Evolutionary conservation across 1,140 invertebrate genomes (phyloP).

Genomic region (Aporrectodea caliginosa): DNA sequence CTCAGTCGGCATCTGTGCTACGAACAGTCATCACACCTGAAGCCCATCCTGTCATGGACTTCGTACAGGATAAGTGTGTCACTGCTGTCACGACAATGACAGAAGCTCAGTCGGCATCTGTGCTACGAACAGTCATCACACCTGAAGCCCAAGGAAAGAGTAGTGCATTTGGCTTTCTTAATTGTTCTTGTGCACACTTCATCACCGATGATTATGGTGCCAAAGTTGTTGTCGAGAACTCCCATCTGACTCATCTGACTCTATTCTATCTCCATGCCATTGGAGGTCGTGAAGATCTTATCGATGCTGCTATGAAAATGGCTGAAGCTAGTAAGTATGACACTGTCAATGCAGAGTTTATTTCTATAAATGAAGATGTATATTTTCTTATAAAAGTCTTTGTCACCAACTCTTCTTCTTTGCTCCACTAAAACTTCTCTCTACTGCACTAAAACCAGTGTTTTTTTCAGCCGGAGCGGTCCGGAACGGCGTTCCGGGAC

Average conservation of each 20-base stretch:
- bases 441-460: background rate
- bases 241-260: slow-evolving; percentile 95
- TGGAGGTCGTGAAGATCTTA: slow-evolving; percentile 99
- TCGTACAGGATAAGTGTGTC: slow-evolving; percentile 97
- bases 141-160: slow-evolving; percentile 99
- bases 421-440: no score
- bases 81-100: slow-evolving; percentile 99
- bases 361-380: no score
- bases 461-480: no score
- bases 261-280: slow-evolving; percentile 99
- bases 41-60: slow-evolving; percentile 86
- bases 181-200: slow-evolving; percentile 97
- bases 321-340: slow-evolving; percentile 81
- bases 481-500: no score
- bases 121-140: no score
- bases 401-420: no score
- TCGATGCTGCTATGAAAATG: slow-evolving; percentile 99
- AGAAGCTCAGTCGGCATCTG: no score
- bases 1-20: slow-evolving; percentile 94
- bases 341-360: no score
- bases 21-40: slow-evolving; percentile 91
- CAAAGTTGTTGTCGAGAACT: slow-evolving; percentile 99
- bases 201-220: slow-evolving; percentile 99
- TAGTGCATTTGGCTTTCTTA: slow-evolving; percentile 98
- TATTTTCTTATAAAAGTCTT: no score